Percentiles rank a stretch among this genome's conserved stretches.
Evolutionary conservation across 2,888 invertebrate genomes (phyloP).

Genomic region (Gymnosoma rotundatum): DNA sequence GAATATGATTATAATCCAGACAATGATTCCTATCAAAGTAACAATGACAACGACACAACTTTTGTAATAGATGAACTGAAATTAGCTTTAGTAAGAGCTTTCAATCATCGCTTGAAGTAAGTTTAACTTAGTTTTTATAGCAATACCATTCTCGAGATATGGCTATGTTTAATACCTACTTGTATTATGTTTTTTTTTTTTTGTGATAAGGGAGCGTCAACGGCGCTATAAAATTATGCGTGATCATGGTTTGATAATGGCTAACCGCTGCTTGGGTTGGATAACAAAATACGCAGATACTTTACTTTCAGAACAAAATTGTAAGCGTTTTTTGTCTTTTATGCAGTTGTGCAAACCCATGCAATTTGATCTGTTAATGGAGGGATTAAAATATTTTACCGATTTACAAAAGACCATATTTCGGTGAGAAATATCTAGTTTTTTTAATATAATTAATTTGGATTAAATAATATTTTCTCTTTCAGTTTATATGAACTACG

Average conservation of each 20-base stretch:
- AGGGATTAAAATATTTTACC: slow-evolving; percentile 88
- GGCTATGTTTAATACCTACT: too few relatives aligned
- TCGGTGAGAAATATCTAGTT: slow-evolving; percentile 77
- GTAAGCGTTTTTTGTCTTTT: slow-evolving; percentile 85
- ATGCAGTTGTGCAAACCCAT: slow-evolving; percentile 89
- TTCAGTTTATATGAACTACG: slow-evolving; percentile 86
- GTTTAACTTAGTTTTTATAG: slow-evolving; percentile 40
- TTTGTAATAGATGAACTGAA: slow-evolving; percentile 85
- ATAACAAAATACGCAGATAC: slow-evolving; percentile 87
- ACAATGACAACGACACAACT: slow-evolving; percentile 69
- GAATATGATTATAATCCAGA: slow-evolving; percentile 67
- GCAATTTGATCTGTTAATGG: slow-evolving; percentile 90
- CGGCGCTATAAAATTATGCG: slow-evolving; percentile 89
- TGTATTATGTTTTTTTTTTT: too few relatives aligned
- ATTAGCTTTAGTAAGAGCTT: slow-evolving; percentile 87
- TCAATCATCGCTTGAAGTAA: slow-evolving; percentile 87
- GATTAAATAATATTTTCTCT: not conserved
- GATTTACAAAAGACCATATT: slow-evolving; percentile 86
- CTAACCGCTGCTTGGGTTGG: slow-evolving; percentile 87
- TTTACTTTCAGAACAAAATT: slow-evolving; percentile 83
- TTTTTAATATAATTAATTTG: not conserved
- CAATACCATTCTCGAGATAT: not conserved
- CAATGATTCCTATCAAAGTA: slow-evolving; percentile 78
- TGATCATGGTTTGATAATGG: slow-evolving; percentile 90
- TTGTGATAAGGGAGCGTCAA: slow-evolving; percentile 84